Conservation (phyloP, 2,113 vertebrate genomes). For the Odocoileus hemionus region DNA sequence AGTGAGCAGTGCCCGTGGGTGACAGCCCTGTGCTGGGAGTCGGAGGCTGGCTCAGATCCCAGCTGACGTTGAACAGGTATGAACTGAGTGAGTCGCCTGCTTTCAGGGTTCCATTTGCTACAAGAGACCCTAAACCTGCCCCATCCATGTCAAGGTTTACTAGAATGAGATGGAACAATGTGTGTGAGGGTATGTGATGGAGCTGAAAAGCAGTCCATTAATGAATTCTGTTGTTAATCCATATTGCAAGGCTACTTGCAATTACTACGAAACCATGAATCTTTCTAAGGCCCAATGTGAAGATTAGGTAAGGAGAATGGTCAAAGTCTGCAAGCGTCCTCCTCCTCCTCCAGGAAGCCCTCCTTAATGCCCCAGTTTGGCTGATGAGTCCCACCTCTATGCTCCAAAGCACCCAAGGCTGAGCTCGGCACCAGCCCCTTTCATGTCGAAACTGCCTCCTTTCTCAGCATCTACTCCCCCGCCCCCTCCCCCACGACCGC, state of each 20-base stretch:
- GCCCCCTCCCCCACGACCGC: fast-evolving
- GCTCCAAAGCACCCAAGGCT: neutral
- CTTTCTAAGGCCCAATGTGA: neutral
- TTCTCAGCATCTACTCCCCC: neutral
- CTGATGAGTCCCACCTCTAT: neutral
- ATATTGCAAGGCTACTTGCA: neutral
- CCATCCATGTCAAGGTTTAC: neutral
- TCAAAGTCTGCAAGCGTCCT: no score
- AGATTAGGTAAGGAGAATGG: neutral
- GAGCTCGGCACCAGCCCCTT: neutral
- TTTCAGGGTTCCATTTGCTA: neutral
- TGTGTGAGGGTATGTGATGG: neutral
- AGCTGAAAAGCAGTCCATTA: neutral
- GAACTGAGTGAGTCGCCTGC: neutral
- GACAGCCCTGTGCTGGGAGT: neutral
- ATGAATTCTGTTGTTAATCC: neutral
- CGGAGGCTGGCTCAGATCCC: neutral
- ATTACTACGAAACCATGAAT: neutral
- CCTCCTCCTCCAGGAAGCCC: neutral
- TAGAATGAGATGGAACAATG: neutral
- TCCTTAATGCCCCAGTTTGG: neutral
- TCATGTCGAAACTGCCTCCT: no score
- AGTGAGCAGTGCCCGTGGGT: neutral
- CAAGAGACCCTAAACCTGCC: neutral
- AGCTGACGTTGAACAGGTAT: neutral